Base-by-base conservation (phyloP, 2,888 invertebrate genomes). In the Pyrrhia umbra region DNA sequence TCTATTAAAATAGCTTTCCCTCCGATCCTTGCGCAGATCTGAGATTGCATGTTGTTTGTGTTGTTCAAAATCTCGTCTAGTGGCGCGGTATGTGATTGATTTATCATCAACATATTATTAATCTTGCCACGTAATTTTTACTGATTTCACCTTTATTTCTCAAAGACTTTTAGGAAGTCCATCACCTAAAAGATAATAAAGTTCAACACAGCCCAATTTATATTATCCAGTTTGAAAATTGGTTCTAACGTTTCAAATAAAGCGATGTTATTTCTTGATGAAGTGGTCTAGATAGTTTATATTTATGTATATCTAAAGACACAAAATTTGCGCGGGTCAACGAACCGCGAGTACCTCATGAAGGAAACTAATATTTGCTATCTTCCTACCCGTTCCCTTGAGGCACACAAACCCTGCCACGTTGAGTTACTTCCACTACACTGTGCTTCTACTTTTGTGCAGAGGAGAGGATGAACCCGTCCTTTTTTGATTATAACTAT, bases 331-430 rank as follows among this genome's bases (percentile, higher is more conserved):
- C 86, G 75, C 89, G 86, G 92, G 92, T 93, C 93, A 91, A 88
- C 87, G 93, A 92, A 91, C 94, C 87, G 88, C 80, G 84, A 88
- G 87, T 86, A 86, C 85, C 86, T 89, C 86, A 86, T 85, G 88
- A 88, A 90, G 88, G 87, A 89, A 90, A 91, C 91, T 91, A 92
- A 92, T 93, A 94, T 94, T 94, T 92, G 88, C 90, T 83, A 88
- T 89, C 88, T 89, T 90, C 89, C 88, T 88, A 86, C 87, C 88
- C 88, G 87, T 88, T 90, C 92, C 89, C 92, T 90, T 80, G 83
- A 89, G 92, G 89, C 88, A 85, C 85, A 83, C 81, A 83, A 84
- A 86, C 85, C 86, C 86, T 88, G 91, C 90, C 90, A 85, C 83
- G 82, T 80, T 85, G 84, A 78, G 87, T 91, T 92, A 90, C 89